These are phyloP conservation scores for Apamea crenata DNA, from an alignment of 2,888 invertebrate genomes.

Conservation along the genomic window DNA sequence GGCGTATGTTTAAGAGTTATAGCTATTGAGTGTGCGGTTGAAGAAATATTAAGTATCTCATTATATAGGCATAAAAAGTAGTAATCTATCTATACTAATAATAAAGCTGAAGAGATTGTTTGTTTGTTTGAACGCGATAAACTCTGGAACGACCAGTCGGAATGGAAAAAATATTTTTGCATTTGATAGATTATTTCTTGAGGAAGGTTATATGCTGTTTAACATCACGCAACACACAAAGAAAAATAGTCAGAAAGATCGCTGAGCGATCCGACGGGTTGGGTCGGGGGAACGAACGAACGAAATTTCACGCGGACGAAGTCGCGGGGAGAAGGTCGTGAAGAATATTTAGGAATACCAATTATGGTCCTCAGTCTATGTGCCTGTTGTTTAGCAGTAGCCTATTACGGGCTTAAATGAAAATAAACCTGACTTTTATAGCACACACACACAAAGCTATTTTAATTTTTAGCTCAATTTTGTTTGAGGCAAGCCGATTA, in stretches of 20 bases:
- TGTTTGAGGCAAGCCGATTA: neutral
- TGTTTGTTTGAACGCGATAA: too few species aligned
- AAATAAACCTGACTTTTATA: neutral
- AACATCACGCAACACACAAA: too few species aligned
- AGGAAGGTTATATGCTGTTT: neutral
- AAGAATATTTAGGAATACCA: neutral
- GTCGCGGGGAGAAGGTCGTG: neutral
- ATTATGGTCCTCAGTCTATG: neutral
- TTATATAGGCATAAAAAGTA: neutral
- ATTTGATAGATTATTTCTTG: neutral
- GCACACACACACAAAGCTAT: too few species aligned
- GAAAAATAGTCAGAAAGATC: too few species aligned
- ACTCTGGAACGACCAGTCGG: too few species aligned
- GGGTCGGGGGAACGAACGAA: too few species aligned
- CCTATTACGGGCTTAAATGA: neutral
- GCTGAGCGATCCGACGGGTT: too few species aligned
- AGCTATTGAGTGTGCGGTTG: neutral
- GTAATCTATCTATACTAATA: neutral
- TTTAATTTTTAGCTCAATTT: neutral
- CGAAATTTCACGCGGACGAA: too few species aligned
- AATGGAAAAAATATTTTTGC: too few species aligned
- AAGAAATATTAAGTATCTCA: conserved; percentile 8
- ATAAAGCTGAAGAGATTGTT: too few species aligned
- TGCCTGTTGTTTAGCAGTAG: neutral
- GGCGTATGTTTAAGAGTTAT: conserved; percentile 2